These are phyloP conservation scores for Brachionus manjavacas DNA, from an alignment of 1,140 invertebrate genomes.

Conservation along the genomic window DNA sequence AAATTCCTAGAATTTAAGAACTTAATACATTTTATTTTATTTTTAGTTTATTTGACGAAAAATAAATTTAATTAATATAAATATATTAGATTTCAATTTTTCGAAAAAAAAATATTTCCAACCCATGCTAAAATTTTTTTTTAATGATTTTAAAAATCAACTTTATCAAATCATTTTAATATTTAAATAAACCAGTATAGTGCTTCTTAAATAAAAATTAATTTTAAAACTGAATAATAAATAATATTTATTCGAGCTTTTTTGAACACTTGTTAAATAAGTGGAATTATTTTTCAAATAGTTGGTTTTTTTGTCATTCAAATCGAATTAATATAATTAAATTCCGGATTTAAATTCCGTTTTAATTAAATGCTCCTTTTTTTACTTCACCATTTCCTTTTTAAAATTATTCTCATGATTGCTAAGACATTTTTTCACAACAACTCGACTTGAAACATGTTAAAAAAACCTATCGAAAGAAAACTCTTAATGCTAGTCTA, in stretches of 20 bases:
- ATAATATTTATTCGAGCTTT: background rate
- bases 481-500: background rate
- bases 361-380: background rate
- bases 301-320: background rate
- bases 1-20: background rate
- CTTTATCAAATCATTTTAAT: background rate
- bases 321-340: background rate
- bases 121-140: background rate
- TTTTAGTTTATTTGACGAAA: no score
- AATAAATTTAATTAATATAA: no score
- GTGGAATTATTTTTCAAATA: background rate
- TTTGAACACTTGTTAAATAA: background rate
- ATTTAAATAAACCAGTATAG: background rate
- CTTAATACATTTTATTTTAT: background rate
- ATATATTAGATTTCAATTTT: no score
- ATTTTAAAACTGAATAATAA: background rate
- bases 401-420: background rate
- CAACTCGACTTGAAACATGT: background rate
- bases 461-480: background rate
- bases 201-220: background rate
- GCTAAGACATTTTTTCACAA: background rate
- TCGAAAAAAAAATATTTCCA: no score
- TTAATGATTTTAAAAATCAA: background rate
- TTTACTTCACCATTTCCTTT: background rate
- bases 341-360: background rate